Evolutionary conservation across 1,140 invertebrate species (phyloP), one percentile per base, ranked within the genome.

Genomic region (Orius insidiosus): DNA sequence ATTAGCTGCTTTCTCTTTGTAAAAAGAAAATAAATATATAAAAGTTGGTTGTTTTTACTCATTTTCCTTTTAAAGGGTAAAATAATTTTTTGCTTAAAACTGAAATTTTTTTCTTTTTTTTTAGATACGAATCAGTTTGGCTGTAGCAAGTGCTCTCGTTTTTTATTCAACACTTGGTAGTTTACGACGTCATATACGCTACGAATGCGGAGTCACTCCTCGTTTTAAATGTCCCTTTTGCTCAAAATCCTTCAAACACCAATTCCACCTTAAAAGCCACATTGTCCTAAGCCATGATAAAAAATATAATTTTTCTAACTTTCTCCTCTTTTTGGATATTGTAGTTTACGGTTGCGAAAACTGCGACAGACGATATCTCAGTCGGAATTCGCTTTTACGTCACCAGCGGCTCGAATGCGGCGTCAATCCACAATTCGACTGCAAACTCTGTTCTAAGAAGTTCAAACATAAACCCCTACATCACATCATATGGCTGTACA

Each of bases 131-230:
- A 36, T 13, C 35, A 15, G 35, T 13, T 15, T 9, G 35, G 18
- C 3, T 52, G 51, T 37, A 38, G 15, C 3, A 45, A 50, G 9
- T 53, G 48, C 33, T 19, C 34, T 3, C 45, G 43, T 18, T 14
- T 16, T 24, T 53, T n/a, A 53, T 16, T 41, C 32, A 11, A 31
- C 39, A 31, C 11, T 13, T 15, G 32, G 19, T 7, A 46, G 18
- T 34, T 53, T 63, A 6, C 53, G 55, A 35, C 54, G 60, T n/a
- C 76, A 80, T 52, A 70, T 69, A 50, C 75, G 71, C 52, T 77
- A 73, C 57, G 76, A 80, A 57, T 81, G 78, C 42, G 69, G 70
- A 32, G 60, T 67, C 11, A 67, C 69, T 34, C 67, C 68, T 5
- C 10, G 14, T 1, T 50, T 59, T 51, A 40, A 57, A 9, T 61